These are phyloP conservation scores for Oreonectes daqikongensis DNA, from an alignment of 2,797 vertebrate species.

Conservation along the genomic window DNA sequence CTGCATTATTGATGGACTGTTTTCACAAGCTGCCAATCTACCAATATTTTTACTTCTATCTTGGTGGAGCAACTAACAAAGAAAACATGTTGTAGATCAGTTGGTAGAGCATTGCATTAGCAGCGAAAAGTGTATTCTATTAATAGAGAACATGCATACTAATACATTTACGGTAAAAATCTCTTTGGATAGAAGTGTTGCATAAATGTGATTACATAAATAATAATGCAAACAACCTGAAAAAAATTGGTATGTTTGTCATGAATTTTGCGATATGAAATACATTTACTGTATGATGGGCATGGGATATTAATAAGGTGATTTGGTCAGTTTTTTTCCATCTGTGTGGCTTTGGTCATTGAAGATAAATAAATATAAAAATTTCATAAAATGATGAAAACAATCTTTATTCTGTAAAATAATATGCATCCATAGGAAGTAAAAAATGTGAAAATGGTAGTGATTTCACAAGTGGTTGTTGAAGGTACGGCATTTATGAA, in stretches of 20 bases:
- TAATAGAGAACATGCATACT: not conserved
- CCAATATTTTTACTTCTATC: slow-evolving; percentile 26
- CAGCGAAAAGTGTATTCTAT: not conserved
- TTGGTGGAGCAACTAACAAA: slow-evolving; percentile 18
- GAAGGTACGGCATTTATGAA: not conserved
- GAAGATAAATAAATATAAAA: too few species aligned
- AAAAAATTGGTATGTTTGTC: slow-evolving; percentile 8
- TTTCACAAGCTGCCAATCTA: slow-evolving; percentile 70
- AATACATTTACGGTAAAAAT: not conserved
- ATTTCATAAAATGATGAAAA: not conserved
- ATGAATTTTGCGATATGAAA: not conserved
- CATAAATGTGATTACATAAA: too few species aligned
- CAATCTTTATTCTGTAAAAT: not conserved
- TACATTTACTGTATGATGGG: not conserved
- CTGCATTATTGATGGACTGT: slow-evolving; percentile 78
- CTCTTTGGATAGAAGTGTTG: too few species aligned
- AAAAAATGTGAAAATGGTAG: too few species aligned
- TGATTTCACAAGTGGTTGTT: not conserved
- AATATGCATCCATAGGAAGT: too few species aligned
- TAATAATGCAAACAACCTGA: not conserved
- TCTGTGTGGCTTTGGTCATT: too few species aligned
- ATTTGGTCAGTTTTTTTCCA: too few species aligned
- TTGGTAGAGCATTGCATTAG: not conserved
- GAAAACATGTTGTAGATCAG: not conserved
- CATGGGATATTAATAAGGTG: not conserved